phyloP scores from a whole-genome alignment of 1,140 invertebrate genomes.

The Euborellia annulipes region DNA sequence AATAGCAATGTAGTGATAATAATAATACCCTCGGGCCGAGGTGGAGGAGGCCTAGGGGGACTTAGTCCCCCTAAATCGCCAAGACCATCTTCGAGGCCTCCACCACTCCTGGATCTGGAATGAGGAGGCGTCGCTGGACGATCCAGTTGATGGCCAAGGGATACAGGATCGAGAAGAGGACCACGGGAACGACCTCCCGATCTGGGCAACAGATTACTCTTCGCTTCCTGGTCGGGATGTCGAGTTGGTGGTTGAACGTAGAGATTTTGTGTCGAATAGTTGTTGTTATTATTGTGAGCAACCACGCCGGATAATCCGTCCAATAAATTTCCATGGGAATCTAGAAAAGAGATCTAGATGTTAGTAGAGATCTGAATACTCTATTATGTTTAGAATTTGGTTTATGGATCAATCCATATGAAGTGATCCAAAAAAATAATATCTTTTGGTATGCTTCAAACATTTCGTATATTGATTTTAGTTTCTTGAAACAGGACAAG shows the following conservation, averaged over 20 bases:
- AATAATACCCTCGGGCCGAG: slow-evolving; percentile 52
- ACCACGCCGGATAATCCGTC: slow-evolving; percentile 26
- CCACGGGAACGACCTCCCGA: slow-evolving; percentile 41
- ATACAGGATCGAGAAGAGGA: slow-evolving; percentile 46
- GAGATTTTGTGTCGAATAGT: slow-evolving; percentile 76
- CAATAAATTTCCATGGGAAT: slow-evolving; percentile 18
- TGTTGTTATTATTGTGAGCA: slow-evolving; percentile 9
- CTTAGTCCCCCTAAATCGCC: slow-evolving; percentile 24
- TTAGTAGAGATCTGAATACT: too few relatives aligned
- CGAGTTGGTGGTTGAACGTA: slow-evolving; percentile 79
- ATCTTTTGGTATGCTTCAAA: too few relatives aligned
- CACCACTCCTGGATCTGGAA: slow-evolving; percentile 15
- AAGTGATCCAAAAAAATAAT: too few relatives aligned
- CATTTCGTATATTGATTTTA: too few relatives aligned
- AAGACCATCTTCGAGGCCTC: slow-evolving; percentile 17
- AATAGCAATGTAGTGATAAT: too few relatives aligned
- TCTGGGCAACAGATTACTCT: slow-evolving; percentile 48
- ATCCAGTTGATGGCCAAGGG: slow-evolving; percentile 40
- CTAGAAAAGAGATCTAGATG: too few relatives aligned
- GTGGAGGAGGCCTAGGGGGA: slow-evolving; percentile 74
- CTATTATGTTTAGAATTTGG: too few relatives aligned
- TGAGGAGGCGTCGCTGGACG: slow-evolving; percentile 24
- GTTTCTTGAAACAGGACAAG: too few relatives aligned
- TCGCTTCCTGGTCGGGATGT: slow-evolving; percentile 36
- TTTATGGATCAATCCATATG: too few relatives aligned